Base-by-base conservation (phyloP, 2,888 invertebrate genomes). In the Eupithecia insigniata region DNA sequence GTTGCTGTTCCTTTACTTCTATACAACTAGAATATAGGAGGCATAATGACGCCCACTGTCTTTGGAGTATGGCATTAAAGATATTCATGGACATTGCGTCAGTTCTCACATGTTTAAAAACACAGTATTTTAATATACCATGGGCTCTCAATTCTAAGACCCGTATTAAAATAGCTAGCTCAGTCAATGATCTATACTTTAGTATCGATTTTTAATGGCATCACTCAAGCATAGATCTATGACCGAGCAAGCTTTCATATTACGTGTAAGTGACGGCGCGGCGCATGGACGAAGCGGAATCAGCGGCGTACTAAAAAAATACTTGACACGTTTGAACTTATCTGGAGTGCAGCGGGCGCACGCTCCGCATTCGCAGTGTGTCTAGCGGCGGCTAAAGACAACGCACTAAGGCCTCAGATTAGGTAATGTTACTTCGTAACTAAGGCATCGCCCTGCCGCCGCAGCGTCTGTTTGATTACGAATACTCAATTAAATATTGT, bases 401-500 rank as follows among this genome's bases (percentile, higher is more conserved):
- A 39, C 6, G 39, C 39, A 46, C n/a, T 46, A n/a, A 43, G 43
- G 43, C 43, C 5, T 2, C 34, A 8, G n/a, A n/a, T n/a, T n/a
- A n/a, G n/a, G n/a, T n/a, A n/a, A n/a, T n/a, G n/a, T n/a, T n/a
- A n/a, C n/a, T n/a, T n/a, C n/a, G n/a, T n/a, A n/a, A 10, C n/a
- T 46, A 22, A 10, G 10, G 51, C 51, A 16, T 51, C n/a, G 51
- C 51, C 51, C 14, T 36, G 36, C 12, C 43, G n/a, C 7, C 46
- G n/a, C 60, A 70, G 62, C 65, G 65, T 73, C 70, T 46, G 46
- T 68, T 67, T 67, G 8, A 66, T 30, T 46, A 67, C 32, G 55
- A 66, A 71, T 74, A 74, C 71, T 74, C 74, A 66, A 70, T 71
- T 61, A 71, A 65, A 28, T 67, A 66, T 71, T 69, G 65, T 67